Base-by-base conservation (phyloP, 1,140 invertebrate species). In the Homarus americanus region DNA sequence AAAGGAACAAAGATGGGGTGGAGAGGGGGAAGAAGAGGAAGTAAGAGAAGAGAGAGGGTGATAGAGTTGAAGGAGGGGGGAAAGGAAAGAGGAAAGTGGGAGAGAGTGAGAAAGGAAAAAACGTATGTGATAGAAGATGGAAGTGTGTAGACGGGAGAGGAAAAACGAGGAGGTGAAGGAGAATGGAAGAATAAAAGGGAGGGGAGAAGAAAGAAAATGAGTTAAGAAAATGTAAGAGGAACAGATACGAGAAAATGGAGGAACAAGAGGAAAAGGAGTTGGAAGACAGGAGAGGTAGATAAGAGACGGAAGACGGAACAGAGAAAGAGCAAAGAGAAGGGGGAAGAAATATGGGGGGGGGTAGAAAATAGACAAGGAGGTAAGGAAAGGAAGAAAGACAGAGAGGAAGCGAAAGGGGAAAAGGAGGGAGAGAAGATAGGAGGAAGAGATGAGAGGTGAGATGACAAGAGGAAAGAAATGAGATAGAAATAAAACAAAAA, bases 151-250 rank as follows among this genome's bases (percentile, higher is more conserved):
- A 36, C 24, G 20, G 24, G 53, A 69, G 28, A 75, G 20, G 32
- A 49, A 41, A 72, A 24, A 41, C 66, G 69, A 58, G 36, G 79
- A 34, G 49, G 44, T 10, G 24, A 12, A 72, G 17, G 9, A 28
- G 41, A 41, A 41, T 20, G 82, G 28, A 73, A 69, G 20, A 69
- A 38, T 36, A 36, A 66, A 40, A 9, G 20, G 58, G 82, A 0
- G 49, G 34, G 32, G 36, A 53, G 58, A 34, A 69, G 82, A 83
- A 24, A 82, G n/a, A n/a, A 40, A 82, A 17, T 28, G 66, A 10
- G 66, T 2, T 28, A 34, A 72, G 10, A 72, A 72, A 10, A 34
- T 7, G 44, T 10, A 49, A 15, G 0, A 7, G 15, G 15, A 49
- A 49, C 7, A 49, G 15, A 15, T n/a, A n/a, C n/a, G n/a, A n/a